These are phyloP conservation scores for Eutrigla gurnardus DNA, from an alignment of 2,797 vertebrate genomes.

Conservation along the genomic window DNA sequence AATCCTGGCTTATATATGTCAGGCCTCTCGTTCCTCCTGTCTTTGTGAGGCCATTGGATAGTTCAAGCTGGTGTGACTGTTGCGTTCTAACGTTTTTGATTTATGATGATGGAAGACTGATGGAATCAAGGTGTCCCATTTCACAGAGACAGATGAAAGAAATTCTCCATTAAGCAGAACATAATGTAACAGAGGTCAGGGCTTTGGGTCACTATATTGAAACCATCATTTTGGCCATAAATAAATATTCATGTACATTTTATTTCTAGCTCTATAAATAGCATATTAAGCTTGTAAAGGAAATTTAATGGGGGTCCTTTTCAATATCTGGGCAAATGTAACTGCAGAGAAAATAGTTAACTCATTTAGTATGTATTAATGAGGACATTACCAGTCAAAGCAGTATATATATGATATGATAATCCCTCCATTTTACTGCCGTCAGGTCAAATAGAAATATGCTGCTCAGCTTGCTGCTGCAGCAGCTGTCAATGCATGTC, in stretches of 20 bases:
- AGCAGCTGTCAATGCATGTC: constrained; percentile 29
- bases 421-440: constrained; percentile 15
- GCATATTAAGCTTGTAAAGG: background rate
- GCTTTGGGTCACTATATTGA: constrained; percentile 7
- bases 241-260: background rate
- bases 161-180: background rate
- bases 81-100: background rate
- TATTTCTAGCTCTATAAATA: constrained; percentile 15
- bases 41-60: background rate
- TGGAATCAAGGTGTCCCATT: background rate
- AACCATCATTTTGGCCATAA: background rate
- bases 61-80: background rate
- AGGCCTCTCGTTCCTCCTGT: background rate
- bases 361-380: constrained; percentile 11
- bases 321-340: constrained; percentile 11
- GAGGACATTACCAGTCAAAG: constrained; percentile 28
- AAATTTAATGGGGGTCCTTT: background rate
- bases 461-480: constrained; percentile 47
- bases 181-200: background rate
- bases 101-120: background rate
- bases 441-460: constrained; percentile 28
- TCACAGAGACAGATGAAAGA: background rate
- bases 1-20: background rate
- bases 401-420: constrained; percentile 39
- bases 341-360: background rate